These are phyloP conservation scores for Paracyclopina nana DNA, from an alignment of 1,140 invertebrate species.

Conservation along the genomic window DNA sequence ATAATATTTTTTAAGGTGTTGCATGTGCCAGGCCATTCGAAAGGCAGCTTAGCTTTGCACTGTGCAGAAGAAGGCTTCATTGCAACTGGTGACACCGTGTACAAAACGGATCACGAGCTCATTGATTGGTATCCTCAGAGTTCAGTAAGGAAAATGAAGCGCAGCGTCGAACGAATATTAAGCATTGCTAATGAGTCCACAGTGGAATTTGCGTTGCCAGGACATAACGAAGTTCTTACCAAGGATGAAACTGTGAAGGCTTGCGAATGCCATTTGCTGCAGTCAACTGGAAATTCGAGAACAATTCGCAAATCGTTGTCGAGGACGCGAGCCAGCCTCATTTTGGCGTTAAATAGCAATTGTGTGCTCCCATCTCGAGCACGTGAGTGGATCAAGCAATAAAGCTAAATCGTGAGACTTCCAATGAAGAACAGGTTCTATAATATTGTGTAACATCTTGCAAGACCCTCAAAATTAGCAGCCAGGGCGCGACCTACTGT, in stretches of 20 bases:
- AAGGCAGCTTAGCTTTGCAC: neutral
- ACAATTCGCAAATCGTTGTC: too few species aligned
- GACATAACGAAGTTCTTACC: neutral
- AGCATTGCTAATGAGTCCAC: neutral
- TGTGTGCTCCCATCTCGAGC: too few species aligned
- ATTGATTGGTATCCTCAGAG: slow-evolving; percentile 1
- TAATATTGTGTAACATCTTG: too few species aligned
- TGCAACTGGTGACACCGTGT: neutral
- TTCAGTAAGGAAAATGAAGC: neutral
- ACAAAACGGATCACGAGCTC: neutral
- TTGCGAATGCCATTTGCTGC: neutral
- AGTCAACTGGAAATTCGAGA: too few species aligned
- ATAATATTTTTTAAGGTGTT: neutral
- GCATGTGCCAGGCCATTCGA: neutral
- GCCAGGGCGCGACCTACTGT: too few species aligned
- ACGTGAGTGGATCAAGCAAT: too few species aligned
- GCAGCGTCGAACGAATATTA: neutral
- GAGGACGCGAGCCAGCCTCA: too few species aligned
- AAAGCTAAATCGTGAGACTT: too few species aligned
- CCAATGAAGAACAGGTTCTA: too few species aligned
- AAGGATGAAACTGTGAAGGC: neutral
- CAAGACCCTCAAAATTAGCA: too few species aligned
- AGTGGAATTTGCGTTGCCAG: neutral
- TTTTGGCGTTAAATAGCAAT: too few species aligned
- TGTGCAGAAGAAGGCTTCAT: neutral